Conservation (phyloP, 2,797 vertebrate species). For the Tenualosa ilisha region DNA sequence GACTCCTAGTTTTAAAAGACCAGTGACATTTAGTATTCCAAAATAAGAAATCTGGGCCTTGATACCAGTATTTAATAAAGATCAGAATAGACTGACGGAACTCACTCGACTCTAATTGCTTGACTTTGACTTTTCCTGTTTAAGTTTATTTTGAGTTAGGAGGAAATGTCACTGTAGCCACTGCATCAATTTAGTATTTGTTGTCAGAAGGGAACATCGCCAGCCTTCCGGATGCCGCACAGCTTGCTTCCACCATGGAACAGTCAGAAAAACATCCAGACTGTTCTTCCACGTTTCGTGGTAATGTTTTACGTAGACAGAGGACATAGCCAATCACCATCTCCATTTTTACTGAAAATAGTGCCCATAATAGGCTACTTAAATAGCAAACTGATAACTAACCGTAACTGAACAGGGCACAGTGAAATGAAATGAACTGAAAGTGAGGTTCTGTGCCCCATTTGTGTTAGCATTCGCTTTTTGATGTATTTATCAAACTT, state of each 20-base stretch:
- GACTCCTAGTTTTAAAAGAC: slow-evolving; percentile 9
- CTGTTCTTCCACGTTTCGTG: too few relatives aligned
- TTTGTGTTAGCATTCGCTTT: too few relatives aligned
- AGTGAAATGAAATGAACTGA: too few relatives aligned
- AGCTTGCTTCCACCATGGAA: background rate
- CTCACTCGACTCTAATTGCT: background rate
- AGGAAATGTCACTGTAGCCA: background rate
- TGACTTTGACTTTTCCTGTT: background rate
- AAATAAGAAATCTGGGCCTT: background rate
- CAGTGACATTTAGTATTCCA: slow-evolving; percentile 41
- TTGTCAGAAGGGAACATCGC: background rate
- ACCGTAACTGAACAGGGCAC: too few relatives aligned
- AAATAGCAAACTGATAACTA: too few relatives aligned
- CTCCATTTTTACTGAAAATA: too few relatives aligned
- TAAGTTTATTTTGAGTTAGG: background rate
- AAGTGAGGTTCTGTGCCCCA: too few relatives aligned
- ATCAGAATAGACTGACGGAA: background rate
- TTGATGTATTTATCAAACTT: too few relatives aligned
- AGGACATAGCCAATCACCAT: too few relatives aligned
- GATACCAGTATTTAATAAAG: slow-evolving; percentile 35
- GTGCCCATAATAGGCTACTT: too few relatives aligned
- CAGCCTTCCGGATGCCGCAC: background rate
- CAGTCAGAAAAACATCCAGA: background rate
- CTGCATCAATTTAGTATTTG: background rate
- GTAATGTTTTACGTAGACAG: too few relatives aligned